A percentile compares a stretch with the other conserved stretches of the same genome.
phyloP scores from a whole-genome alignment of 2,797 vertebrate species.

The Merluccius polli region DNA sequence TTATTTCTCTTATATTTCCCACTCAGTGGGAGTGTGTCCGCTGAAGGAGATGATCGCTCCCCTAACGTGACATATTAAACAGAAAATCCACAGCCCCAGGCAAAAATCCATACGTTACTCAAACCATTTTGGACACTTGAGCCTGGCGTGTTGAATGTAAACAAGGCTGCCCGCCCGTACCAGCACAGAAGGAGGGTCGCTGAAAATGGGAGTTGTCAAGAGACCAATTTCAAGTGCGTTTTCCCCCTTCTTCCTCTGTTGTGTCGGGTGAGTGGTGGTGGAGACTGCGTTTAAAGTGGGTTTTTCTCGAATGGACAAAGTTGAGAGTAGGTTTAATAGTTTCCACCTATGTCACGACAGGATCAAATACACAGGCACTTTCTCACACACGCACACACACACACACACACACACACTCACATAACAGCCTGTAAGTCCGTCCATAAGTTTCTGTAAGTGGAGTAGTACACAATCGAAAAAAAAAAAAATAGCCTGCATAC shows the following conservation, averaged over 20 bases:
- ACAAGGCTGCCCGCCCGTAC: slow-evolving; percentile 44
- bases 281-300: no score
- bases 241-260: no score
- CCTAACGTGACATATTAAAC: slow-evolving; percentile 54
- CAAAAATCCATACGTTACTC: slow-evolving; percentile 30
- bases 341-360: no score
- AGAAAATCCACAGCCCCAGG: slow-evolving; percentile 37
- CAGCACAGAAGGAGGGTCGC: slow-evolving; percentile 29
- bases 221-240: background rate
- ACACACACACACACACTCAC: no score
- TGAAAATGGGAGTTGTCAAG: no score
- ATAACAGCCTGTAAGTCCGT: background rate
- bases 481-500: slow-evolving; percentile 32
- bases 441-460: background rate
- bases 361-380: no score
- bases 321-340: no score
- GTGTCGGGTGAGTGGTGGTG: no score
- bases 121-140: slow-evolving; percentile 45
- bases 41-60: slow-evolving; percentile 37
- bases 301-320: no score
- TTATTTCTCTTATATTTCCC: slow-evolving; percentile 39
- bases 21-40: slow-evolving; percentile 28
- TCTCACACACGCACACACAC: no score
- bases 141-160: slow-evolving; percentile 35
- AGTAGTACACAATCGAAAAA: background rate